These are phyloP conservation scores for Gobius niger DNA, from an alignment of 2,113 vertebrate species.

Conservation along the genomic window DNA sequence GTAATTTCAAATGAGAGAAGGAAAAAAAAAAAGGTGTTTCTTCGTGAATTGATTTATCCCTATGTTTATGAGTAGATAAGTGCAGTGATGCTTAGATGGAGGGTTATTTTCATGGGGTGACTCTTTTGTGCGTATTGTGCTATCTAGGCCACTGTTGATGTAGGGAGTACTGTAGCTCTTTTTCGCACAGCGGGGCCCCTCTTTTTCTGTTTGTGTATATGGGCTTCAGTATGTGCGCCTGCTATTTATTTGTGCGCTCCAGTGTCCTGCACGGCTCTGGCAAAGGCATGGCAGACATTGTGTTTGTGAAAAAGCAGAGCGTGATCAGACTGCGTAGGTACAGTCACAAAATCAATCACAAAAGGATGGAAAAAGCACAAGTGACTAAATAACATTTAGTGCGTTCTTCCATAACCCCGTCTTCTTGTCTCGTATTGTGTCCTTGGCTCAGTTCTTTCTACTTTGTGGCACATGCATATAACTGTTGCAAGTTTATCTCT, in stretches of 20 bases:
- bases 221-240: conserved; percentile 47
- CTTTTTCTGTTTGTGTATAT: conserved; percentile 64
- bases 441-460: conserved; percentile 14
- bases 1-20: conserved; percentile 74
- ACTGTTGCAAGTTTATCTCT: no score
- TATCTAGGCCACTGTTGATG: conserved; percentile 79
- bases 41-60: conserved; percentile 76
- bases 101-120: conserved; percentile 75
- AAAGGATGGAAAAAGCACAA: conserved; percentile 42
- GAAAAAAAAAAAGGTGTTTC: conserved; percentile 57
- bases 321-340: conserved; percentile 57
- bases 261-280: conserved; percentile 50
- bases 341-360: conserved; percentile 44
- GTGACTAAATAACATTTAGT: conserved; percentile 39
- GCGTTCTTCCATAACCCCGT: conserved; percentile 20
- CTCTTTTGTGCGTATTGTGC: conserved; percentile 77
- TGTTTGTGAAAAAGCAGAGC: conserved; percentile 50
- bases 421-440: conserved; percentile 16
- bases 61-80: conserved; percentile 79
- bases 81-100: conserved; percentile 77
- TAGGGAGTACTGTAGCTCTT: conserved; percentile 71
- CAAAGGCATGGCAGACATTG: conserved; percentile 57
- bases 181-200: conserved; percentile 64
- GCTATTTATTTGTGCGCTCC: conserved; percentile 40
- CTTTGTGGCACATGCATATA: conserved; percentile 5